phyloP scores from a whole-genome alignment of 2,113 vertebrate genomes.

The Macquaria ambigua region DNA sequence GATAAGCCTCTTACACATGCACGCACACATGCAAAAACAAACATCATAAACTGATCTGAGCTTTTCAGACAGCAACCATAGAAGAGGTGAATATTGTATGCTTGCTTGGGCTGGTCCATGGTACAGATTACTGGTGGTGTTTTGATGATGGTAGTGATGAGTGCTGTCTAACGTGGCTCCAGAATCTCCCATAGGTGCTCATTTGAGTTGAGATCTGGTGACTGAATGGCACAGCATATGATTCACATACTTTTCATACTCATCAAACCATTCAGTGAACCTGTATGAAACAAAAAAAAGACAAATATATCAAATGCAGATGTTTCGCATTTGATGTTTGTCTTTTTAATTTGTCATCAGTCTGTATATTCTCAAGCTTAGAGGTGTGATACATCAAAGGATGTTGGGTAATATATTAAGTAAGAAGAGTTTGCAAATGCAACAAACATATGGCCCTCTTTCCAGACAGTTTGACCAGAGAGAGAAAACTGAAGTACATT shows the following conservation, averaged over 20 bases:
- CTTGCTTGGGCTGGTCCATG: neutral
- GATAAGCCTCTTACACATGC: conserved; percentile 65
- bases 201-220: neutral
- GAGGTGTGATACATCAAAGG: neutral
- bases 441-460: neutral
- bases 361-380: neutral
- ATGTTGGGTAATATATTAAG: neutral
- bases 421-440: neutral
- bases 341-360: neutral
- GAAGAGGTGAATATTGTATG: neutral
- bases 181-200: neutral
- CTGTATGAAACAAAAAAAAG: neutral
- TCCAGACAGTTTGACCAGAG: too few species aligned
- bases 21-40: conserved; percentile 15
- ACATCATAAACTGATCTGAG: conserved; percentile 22
- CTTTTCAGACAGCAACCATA: neutral
- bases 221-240: neutral
- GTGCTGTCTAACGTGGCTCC: neutral
- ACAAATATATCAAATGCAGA: too few species aligned
- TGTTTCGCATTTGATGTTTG: neutral
- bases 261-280: neutral
- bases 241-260: neutral
- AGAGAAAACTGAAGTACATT: too few species aligned
- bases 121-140: neutral
- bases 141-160: neutral